phyloP scores from a whole-genome alignment of 2,888 invertebrate genomes.

The Cabera pusaria region DNA sequence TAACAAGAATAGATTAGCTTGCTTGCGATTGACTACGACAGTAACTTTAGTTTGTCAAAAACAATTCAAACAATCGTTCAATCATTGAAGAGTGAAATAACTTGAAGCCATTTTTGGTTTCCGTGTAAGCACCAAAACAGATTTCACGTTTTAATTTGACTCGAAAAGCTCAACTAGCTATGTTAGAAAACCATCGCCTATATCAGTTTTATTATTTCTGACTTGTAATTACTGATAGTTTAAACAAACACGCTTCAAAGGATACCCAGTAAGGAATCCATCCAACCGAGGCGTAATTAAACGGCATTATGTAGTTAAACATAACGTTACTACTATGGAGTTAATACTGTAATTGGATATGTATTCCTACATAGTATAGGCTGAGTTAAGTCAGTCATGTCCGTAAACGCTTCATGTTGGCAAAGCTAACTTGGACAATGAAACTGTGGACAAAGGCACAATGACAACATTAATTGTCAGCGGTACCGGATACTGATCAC shows the following conservation, averaged over 20 bases:
- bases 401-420: slow-evolving; percentile 21
- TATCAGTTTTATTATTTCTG: too few relatives aligned
- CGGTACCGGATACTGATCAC: slow-evolving; percentile 19
- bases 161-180: too few relatives aligned
- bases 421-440: slow-evolving; percentile 16
- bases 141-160: too few relatives aligned
- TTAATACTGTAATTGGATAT: slow-evolving; percentile 32
- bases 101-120: too few relatives aligned
- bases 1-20: too few relatives aligned
- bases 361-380: slow-evolving; percentile 19
- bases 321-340: slow-evolving; percentile 28
- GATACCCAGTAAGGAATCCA: slow-evolving; percentile 26
- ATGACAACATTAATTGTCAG: slow-evolving; percentile 11
- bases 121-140: too few relatives aligned
- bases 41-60: too few relatives aligned
- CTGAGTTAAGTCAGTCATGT: slow-evolving; percentile 18
- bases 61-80: too few relatives aligned
- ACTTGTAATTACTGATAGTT: too few relatives aligned
- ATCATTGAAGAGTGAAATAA: too few relatives aligned
- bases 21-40: too few relatives aligned
- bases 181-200: too few relatives aligned
- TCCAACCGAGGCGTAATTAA: slow-evolving; percentile 35
- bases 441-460: slow-evolving; percentile 12
- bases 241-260: slow-evolving; percentile 22
- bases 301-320: slow-evolving; percentile 34